phyloP scores from a whole-genome alignment of 2,797 vertebrate genomes.

The Pseudochirops cupreus region DNA sequence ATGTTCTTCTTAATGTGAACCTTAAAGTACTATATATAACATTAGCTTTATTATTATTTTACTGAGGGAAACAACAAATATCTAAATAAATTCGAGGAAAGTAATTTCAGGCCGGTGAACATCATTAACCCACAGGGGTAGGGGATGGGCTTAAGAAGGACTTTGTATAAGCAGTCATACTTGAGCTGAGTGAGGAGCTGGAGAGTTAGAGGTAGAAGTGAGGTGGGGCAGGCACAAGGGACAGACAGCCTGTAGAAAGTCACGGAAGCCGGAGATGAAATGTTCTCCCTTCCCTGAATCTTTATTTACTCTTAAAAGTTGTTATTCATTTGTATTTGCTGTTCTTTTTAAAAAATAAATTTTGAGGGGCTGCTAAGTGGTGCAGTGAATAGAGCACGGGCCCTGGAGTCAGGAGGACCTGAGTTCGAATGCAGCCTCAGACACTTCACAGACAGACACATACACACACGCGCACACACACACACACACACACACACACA shows the following conservation, averaged over 20 bases:
- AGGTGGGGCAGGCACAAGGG: not conserved
- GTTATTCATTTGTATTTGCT: not conserved
- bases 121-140: not conserved
- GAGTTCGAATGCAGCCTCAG: too few relatives aligned
- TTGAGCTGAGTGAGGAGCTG: not conserved
- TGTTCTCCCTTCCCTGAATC: not conserved
- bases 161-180: not conserved
- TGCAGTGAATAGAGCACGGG: too few relatives aligned
- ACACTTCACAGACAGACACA: too few relatives aligned
- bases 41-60: not conserved
- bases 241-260: not conserved
- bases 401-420: too few relatives aligned
- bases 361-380: not conserved
- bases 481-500: too few relatives aligned
- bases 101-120: not conserved
- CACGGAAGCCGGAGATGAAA: not conserved
- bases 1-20: not conserved
- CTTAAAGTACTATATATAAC: not conserved
- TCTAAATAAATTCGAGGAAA: not conserved
- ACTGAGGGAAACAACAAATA: not conserved
- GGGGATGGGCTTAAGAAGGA: not conserved
- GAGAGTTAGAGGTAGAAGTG: not conserved
- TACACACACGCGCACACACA: too few relatives aligned
- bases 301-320: not conserved
- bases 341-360: not conserved